Base-by-base conservation (phyloP, 2,888 invertebrate genomes). In the Neocrepidodera transversa region DNA sequence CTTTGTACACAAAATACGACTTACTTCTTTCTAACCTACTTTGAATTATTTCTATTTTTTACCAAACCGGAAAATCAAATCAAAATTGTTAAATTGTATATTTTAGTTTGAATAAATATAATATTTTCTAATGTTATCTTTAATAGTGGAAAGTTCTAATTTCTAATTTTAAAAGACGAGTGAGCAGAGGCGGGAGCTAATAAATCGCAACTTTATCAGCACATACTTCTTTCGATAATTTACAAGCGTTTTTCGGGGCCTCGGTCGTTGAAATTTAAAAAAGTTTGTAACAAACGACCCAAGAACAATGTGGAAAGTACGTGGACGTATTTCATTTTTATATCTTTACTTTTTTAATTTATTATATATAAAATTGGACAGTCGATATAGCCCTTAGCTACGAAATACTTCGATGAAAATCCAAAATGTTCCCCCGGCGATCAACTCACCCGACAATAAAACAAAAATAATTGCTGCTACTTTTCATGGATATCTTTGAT, bases 321-420 rank as follows among this genome's bases (percentile, higher is more conserved):
- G 61, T 52, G 20, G 54, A 53, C 58, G 61, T 64, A 60, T 61
- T 61, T 64, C 64, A 64, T 61, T 64, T 64, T 64, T 64, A 64
- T 64, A 64, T 58, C 61, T 58, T 52, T 58, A 61, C 50, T 64
- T 61, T 54, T 60, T 61, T 61, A 64, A 64, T 64, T 64, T 64
- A 64, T 64, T 59, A 58, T 61, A 54, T 61, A 64, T 58, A 55
- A 51, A 56, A 60, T 60, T 60, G 60, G 60, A 60, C 56, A 47
- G 38, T 54, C 51, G 51, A 60, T 56, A 54, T 54, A 54, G 54
- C 54, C 38, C 13, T 30, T 10, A 35, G 60, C 50, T 17, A 30
- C 54, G 45, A 49, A 45, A 60, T 55, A 60, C 60, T 60, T 60
- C 58, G 47, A 45, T 50, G 54, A 50, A 55, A 60, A 47, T 55